These are phyloP conservation scores for Julus scandinavius DNA, from an alignment of 2,888 invertebrate genomes.

Conservation along the genomic window DNA sequence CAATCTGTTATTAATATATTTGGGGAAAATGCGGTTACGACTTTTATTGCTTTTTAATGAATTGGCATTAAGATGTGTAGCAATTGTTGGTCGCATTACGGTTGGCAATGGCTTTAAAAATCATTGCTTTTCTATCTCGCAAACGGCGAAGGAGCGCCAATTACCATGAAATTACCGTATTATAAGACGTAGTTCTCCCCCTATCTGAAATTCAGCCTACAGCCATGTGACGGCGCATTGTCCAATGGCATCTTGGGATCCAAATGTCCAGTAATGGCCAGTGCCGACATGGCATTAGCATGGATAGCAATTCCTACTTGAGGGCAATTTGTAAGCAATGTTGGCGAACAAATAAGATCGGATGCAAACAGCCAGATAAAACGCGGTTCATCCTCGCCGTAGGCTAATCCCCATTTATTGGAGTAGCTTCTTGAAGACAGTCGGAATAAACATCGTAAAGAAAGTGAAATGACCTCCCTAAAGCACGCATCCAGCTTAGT, in stretches of 20 bases:
- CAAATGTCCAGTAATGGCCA: neutral
- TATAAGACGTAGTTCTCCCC: neutral
- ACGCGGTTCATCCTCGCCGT: neutral
- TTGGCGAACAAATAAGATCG: slow-evolving; percentile 21
- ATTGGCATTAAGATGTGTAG: neutral
- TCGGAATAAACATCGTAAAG: slow-evolving; percentile 27
- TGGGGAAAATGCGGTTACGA: neutral
- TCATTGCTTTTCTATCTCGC: neutral
- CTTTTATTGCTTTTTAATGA: neutral
- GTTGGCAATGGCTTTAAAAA: neutral
- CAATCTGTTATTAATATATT: slow-evolving; percentile 6
- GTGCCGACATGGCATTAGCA: neutral
- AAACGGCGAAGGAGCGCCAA: neutral
- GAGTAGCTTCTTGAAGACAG: slow-evolving; percentile 19
- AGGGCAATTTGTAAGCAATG: slow-evolving; percentile 21
- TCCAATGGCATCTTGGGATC: neutral
- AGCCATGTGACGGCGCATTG: neutral
- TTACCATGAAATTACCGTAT: neutral
- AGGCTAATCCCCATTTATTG: slow-evolving; percentile 27
- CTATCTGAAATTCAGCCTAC: neutral
- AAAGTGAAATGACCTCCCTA: neutral
- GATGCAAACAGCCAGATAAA: slow-evolving; percentile 19
- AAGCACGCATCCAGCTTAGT: neutral
- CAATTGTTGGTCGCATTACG: neutral
- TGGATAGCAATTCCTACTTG: slow-evolving; percentile 14